Percentiles rank a stretch among this genome's conserved stretches.
Conservation (phyloP, 2,113 vertebrate species). For the Tyto alba region DNA sequence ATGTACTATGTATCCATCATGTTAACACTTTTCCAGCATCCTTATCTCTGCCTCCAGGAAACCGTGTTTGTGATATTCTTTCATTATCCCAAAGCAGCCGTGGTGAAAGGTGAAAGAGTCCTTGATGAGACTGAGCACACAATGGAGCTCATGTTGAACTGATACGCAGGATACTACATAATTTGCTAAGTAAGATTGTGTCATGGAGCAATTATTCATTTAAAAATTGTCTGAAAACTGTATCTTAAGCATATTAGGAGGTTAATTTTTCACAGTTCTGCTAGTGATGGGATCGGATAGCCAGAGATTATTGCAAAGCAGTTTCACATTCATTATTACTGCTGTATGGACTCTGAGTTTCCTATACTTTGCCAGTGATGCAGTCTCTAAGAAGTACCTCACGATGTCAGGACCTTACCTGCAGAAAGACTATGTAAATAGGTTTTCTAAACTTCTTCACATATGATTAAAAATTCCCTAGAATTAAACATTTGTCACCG, state of each 20-base stretch:
- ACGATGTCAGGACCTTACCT: not conserved
- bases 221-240: not conserved
- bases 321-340: not conserved
- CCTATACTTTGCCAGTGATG: not conserved
- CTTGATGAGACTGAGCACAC: constrained; percentile 49
- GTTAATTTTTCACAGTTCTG: not conserved
- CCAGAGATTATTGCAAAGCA: not conserved
- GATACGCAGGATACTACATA: not conserved
- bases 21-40: constrained; percentile 46
- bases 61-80: constrained; percentile 46
- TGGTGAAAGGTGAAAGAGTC: constrained; percentile 55
- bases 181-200: not conserved
- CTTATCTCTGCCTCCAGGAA: constrained; percentile 56
- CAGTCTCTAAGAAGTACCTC: not conserved
- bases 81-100: constrained; percentile 35
- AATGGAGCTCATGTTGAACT: not conserved
- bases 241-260: not conserved
- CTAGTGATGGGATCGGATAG: not conserved
- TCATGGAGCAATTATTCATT: not conserved
- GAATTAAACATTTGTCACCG: not conserved
- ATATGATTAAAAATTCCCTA: not conserved
- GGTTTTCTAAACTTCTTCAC: not conserved
- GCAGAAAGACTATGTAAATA: not conserved
- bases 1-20: constrained; percentile 32
- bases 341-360: not conserved